Base-by-base conservation (phyloP, 2,797 vertebrate species). In the Dendrocincla fuliginosa region DNA sequence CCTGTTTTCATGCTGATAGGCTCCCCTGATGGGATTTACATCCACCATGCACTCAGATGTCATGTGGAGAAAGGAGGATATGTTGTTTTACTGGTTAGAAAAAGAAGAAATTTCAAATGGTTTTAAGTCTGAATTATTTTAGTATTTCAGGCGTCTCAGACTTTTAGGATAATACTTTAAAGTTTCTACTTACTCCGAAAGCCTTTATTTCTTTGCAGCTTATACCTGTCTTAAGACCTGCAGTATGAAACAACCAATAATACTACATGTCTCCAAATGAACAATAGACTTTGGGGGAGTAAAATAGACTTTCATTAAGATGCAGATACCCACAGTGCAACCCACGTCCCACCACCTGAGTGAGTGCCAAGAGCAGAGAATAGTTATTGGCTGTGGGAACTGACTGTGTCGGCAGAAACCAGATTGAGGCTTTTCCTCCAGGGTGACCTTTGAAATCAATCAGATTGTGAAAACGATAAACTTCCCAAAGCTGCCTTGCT, bases 391-490 rank as follows among this genome's bases (percentile, higher is more conserved):
- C 77, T 88, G 63, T 73, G 82, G 79, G 93, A 95, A 84, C 56
- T 14, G 7, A 60, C 59, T 81, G 63, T 80, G 87, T 93, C 5
- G 11, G 65, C 94, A 95, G 90, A 91, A 93, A 73, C 83, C 88
- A 87, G 86, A 84, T 70, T 86, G 90, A 89, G 79, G 46, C 46
- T 88, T 95, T 96, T 93, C 73, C 85, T 95, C 89, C 83, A 73
- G 91, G 46, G 83, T 93, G 88, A 95, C 92, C 91, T 95, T 93
- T 94, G 91, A 84, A 94, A 91, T 94, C 91, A 87, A 7, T 95
- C 87, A 86, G 57, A 46, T 69, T 76, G 80, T 87, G 70, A 73
- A 73, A 90, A 74, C 0, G 3, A 49, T 79, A 46, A 87, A 68
- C 60, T 47, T 87, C 64, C 78, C 63, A 47, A 67, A 89, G 69